Conservation (phyloP, 1,140 invertebrate genomes). For the Drosophila equinoxialis region DNA sequence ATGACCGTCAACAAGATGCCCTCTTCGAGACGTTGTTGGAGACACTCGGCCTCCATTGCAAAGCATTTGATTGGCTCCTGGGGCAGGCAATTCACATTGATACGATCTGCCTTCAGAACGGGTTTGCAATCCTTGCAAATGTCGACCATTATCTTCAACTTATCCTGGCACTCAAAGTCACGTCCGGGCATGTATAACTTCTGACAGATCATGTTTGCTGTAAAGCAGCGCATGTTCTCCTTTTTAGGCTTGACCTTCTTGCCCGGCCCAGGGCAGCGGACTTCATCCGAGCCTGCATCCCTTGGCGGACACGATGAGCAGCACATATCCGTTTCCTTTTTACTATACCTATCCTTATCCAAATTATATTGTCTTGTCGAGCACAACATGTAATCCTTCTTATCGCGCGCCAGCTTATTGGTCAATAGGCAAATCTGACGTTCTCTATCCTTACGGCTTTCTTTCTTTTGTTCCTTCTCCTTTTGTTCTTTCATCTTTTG, state of each 20-base stretch:
- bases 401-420: constrained; percentile 24
- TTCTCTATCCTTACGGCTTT: constrained; percentile 27
- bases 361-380: constrained; percentile 26
- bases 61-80: constrained; percentile 28
- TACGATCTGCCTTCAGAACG: constrained; percentile 30
- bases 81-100: constrained; percentile 56
- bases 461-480: constrained; percentile 19
- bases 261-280: constrained; percentile 31
- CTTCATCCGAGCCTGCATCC: neutral
- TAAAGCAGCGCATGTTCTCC: constrained; percentile 29
- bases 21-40: constrained; percentile 44
- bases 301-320: constrained; percentile 42
- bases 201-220: constrained; percentile 48
- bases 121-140: constrained; percentile 52
- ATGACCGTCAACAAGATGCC: constrained; percentile 42
- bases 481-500: neutral
- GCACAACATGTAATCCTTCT: constrained; percentile 51
- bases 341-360: constrained; percentile 19
- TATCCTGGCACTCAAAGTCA: constrained; percentile 38
- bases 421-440: constrained; percentile 42
- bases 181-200: constrained; percentile 59
- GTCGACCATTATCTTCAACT: constrained; percentile 23
- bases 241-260: constrained; percentile 42
- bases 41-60: constrained; percentile 45
- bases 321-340: constrained; percentile 37